These are phyloP conservation scores for Acromyrmex heyeri DNA, from an alignment of 1,140 invertebrate genomes.

Conservation along the genomic window DNA sequence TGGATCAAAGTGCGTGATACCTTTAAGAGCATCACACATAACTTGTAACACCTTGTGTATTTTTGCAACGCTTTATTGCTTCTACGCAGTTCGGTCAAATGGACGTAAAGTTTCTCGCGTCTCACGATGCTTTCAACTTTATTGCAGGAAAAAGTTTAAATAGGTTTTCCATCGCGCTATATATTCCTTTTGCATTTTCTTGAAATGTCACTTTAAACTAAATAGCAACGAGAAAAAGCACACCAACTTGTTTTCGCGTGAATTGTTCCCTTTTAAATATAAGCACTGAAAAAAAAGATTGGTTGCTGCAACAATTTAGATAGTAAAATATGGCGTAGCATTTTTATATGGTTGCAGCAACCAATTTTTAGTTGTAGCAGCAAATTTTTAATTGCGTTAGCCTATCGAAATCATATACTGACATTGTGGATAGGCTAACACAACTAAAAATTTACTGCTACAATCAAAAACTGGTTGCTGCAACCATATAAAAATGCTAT, in stretches of 20 bases:
- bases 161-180: conserved; percentile 64
- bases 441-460: too few species aligned
- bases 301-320: too few species aligned
- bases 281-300: not conserved
- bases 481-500: too few species aligned
- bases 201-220: conserved; percentile 43
- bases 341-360: too few species aligned
- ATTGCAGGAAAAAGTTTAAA: conserved; percentile 70
- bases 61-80: conserved; percentile 64
- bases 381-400: too few species aligned
- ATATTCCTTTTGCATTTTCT: conserved; percentile 60
- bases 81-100: conserved; percentile 42
- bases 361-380: too few species aligned
- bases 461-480: too few species aligned
- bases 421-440: too few species aligned
- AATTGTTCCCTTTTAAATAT: conserved; percentile 3
- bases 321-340: too few species aligned
- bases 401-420: too few species aligned
- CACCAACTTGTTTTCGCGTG: not conserved
- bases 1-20: conserved; percentile 28
- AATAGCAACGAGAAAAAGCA: conserved; percentile 3
- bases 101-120: conserved; percentile 55
- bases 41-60: conserved; percentile 26
- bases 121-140: conserved; percentile 74
- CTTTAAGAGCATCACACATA: conserved; percentile 47